A percentile compares a stretch with the other conserved stretches of the same genome.
Evolutionary conservation across 2,797 vertebrate genomes (phyloP).

Genomic region (Ibycter americanus): DNA sequence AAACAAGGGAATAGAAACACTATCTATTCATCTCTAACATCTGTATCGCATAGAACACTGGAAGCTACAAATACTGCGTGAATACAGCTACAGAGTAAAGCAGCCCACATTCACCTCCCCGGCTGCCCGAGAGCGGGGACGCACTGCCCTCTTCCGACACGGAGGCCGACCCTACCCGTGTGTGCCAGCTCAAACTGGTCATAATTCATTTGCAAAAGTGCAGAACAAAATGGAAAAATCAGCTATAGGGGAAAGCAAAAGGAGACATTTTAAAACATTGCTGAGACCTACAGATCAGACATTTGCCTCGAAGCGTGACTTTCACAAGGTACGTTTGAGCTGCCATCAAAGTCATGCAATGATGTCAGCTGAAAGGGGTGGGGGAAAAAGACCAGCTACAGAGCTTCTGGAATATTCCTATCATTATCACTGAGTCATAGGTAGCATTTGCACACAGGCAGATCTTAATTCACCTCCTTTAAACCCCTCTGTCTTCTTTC

Average conservation of each 20-base stretch:
- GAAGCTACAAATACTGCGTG: background rate
- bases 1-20: constrained; percentile 24
- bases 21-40: constrained; percentile 31
- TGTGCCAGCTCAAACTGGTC: background rate
- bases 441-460: background rate
- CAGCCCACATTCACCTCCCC: background rate
- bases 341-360: background rate
- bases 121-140: background rate
- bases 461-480: background rate
- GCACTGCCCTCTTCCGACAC: background rate
- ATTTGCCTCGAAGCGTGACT: background rate
- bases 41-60: background rate
- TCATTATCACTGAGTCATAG: background rate
- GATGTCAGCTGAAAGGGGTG: background rate
- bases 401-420: background rate
- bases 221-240: background rate
- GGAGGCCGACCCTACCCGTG: rapidly evolving
- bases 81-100: background rate
- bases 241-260: background rate
- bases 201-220: background rate
- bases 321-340: background rate
- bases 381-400: background rate
- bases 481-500: background rate
- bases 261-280: background rate
- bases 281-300: background rate